A percentile compares a stretch with the other conserved stretches of the same genome.
Evolutionary conservation across 1,140 invertebrate genomes (phyloP).

Genomic region (Zaprionus africanus): DNA sequence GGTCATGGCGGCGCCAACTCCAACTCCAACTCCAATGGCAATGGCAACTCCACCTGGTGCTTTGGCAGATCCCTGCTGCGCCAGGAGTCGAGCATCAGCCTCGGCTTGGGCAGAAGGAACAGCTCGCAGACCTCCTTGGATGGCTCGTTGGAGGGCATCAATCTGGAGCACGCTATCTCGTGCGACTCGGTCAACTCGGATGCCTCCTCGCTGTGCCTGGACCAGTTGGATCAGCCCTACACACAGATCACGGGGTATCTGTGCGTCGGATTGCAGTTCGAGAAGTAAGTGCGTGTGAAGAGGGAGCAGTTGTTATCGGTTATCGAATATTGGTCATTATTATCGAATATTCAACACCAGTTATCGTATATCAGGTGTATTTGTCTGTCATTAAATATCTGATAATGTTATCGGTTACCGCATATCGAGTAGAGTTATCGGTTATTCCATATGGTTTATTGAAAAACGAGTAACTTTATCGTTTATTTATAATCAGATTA

Average conservation of each 20-base stretch:
- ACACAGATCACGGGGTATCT: slow-evolving; percentile 90
- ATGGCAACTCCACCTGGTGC: slow-evolving; percentile 73
- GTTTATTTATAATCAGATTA: no score
- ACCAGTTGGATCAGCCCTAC: slow-evolving; percentile 88
- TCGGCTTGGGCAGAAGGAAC: slow-evolving; percentile 73
- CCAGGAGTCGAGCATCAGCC: slow-evolving; percentile 71
- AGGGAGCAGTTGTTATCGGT: no score
- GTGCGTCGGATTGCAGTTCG: slow-evolving; percentile 91
- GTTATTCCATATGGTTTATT: no score
- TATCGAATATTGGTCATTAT: no score
- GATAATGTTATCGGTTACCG: no score
- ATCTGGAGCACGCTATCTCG: slow-evolving; percentile 88
- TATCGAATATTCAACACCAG: no score
- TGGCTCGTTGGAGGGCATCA: slow-evolving; percentile 62
- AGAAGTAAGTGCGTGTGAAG: slow-evolving; percentile 87
- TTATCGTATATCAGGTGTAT: no score
- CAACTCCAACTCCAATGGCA: slow-evolving; percentile 36
- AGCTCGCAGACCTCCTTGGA: slow-evolving; percentile 76
- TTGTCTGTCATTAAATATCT: no score
- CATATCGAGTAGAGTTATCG: no score
- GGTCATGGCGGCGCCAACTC: slow-evolving; percentile 20
- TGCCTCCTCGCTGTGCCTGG: slow-evolving; percentile 89
- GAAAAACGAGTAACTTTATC: no score
- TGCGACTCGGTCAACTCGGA: slow-evolving; percentile 94
- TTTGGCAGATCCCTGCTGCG: slow-evolving; percentile 74